Base-by-base conservation (phyloP, 2,888 invertebrate genomes). In the Tetanocera ferruginea region DNA sequence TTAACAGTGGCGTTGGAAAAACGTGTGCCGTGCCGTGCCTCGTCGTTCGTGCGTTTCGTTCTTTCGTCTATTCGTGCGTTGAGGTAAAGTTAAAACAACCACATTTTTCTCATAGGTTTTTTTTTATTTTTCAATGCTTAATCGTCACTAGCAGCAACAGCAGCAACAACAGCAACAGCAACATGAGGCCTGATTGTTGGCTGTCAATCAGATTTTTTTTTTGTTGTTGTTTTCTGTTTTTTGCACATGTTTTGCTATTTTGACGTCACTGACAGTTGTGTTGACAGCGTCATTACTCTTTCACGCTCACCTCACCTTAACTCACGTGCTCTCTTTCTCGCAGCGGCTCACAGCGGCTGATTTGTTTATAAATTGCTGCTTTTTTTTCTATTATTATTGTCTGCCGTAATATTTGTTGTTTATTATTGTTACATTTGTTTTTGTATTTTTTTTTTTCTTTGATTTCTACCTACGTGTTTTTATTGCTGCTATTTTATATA, bases 211-310 rank as follows among this genome's bases (percentile, higher is more conserved):
- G n/a, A 57, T 57, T 14, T 43, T 1, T n/a, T n/a, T n/a, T 5
- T 52, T 28, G 66, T 66, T 34, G 11, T 25, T 69, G 25, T 19
- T 51, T 5, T 69, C 3, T 49, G 34, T 69, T 69, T 43, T 49
- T 25, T 19, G 72, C 72, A 72, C 72, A 72, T 60, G 57, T 72
- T 72, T 69, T 37, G 23, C 60, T 49, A 8, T 67, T 69, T 69
- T 72, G 72, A 72, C 72, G 72, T 72, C 72, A 72, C 60, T 60
- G 57, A 60, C 72, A 72, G 57, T 37, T 57, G 37, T 60, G 60
- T 60, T 72, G 60, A 60, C 72, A 72, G 34, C 57, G 34, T 57
- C 31, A n/a, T 31, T 60, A 11, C 69, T 28, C 34, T 69, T 64
- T 43, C 43, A 43, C 43, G 14, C 43, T 43, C 43, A 28, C 25